These are phyloP conservation scores for Macrocentrus cingulum DNA, from an alignment of 1,140 invertebrate genomes.

Conservation along the genomic window DNA sequence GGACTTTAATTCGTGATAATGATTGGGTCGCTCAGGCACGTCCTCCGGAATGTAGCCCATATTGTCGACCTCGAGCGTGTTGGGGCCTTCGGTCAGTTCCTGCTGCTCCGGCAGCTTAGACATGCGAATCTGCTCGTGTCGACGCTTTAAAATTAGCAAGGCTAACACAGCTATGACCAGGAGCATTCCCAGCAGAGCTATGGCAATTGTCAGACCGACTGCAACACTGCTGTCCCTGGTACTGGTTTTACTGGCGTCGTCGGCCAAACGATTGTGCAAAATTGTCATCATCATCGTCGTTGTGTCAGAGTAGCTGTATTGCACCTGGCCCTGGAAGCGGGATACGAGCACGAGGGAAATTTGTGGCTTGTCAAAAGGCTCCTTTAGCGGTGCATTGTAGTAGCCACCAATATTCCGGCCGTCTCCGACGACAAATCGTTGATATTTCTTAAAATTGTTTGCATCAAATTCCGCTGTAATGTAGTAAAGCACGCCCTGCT, in stretches of 20 bases:
- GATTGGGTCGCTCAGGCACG: slow-evolving; percentile 64
- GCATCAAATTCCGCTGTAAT: slow-evolving; percentile 75
- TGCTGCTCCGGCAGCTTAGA: slow-evolving; percentile 63
- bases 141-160: slow-evolving; percentile 63
- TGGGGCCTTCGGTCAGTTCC: slow-evolving; percentile 69
- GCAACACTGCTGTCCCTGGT: slow-evolving; percentile 51
- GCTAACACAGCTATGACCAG: slow-evolving; percentile 63
- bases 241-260: too few species aligned
- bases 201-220: slow-evolving; percentile 63
- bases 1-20: slow-evolving; percentile 74
- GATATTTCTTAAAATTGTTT: slow-evolving; percentile 60
- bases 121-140: slow-evolving; percentile 57
- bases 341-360: slow-evolving; percentile 75
- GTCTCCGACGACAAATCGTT: slow-evolving; percentile 84
- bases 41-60: slow-evolving; percentile 71
- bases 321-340: slow-evolving; percentile 64
- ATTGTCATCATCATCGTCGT: too few species aligned
- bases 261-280: too few species aligned
- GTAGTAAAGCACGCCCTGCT: slow-evolving; percentile 72
- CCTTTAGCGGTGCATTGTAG: slow-evolving; percentile 75
- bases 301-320: slow-evolving; percentile 66
- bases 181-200: slow-evolving; percentile 63
- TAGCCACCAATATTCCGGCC: slow-evolving; percentile 72
- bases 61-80: slow-evolving; percentile 65
- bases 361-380: slow-evolving; percentile 57